A percentile compares a stretch with the other conserved stretches of the same genome.
phyloP scores from a whole-genome alignment of 2,113 vertebrate genomes.

The Limanda limanda region DNA sequence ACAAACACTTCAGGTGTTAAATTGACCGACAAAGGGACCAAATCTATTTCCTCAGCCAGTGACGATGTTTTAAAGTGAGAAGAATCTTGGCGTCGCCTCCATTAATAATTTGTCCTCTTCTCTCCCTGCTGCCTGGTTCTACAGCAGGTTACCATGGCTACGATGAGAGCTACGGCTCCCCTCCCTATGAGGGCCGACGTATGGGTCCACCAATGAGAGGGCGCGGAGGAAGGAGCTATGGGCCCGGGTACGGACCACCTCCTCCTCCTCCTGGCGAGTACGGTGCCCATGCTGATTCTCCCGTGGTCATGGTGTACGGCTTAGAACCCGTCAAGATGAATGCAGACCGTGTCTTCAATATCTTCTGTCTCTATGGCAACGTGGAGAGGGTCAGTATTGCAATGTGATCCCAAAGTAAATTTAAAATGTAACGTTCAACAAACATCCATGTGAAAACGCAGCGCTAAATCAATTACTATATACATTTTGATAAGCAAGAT shows the following conservation, averaged over 20 bases:
- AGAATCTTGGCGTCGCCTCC: too few species aligned
- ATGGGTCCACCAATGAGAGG: conserved; percentile 90
- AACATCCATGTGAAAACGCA: too few species aligned
- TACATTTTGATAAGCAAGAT: too few species aligned
- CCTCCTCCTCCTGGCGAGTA: conserved; percentile 89
- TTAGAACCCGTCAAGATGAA: conserved; percentile 92
- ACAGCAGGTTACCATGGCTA: conserved; percentile 90
- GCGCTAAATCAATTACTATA: too few species aligned
- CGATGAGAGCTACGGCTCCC: conserved; percentile 91
- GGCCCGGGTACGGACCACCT: conserved; percentile 87
- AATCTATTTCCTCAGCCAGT: neutral
- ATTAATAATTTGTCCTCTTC: neutral
- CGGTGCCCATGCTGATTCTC: conserved; percentile 90
- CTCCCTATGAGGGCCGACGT: conserved; percentile 89
- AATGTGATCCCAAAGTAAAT: neutral
- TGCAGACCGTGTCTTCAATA: conserved; percentile 92
- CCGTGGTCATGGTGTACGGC: conserved; percentile 93
- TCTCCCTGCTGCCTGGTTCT: too few species aligned
- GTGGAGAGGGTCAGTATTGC: conserved; percentile 88
- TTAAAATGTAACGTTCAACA: neutral
- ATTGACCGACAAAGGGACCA: too few species aligned
- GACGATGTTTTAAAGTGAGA: too few species aligned
- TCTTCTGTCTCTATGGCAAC: conserved; percentile 95
- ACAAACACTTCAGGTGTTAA: too few species aligned
- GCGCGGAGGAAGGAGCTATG: conserved; percentile 83